A percentile compares a stretch with the other conserved stretches of the same genome.
Evolutionary conservation across 2,797 vertebrate genomes (phyloP).

Genomic region (Siniperca scherzeri): DNA sequence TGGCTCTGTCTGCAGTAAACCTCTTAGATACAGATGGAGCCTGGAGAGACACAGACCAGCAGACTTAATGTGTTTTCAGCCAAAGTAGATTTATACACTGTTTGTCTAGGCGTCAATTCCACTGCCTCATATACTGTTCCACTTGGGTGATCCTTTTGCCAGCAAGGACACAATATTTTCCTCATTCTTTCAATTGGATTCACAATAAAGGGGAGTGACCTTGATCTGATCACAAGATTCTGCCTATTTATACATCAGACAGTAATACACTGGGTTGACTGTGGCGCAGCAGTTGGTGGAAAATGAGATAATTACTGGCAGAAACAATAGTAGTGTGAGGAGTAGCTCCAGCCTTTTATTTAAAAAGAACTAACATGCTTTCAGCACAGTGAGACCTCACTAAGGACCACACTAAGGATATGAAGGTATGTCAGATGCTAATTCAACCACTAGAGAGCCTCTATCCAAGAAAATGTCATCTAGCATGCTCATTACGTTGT

Average conservation of each 20-base stretch:
- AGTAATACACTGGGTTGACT: conserved; percentile 27
- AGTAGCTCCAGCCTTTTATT: conserved; percentile 54
- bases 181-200: conserved; percentile 57
- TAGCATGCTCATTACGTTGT: conserved; percentile 61
- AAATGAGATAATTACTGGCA: conserved; percentile 63
- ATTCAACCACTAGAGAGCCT: conserved; percentile 61
- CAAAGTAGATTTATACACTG: conserved; percentile 64
- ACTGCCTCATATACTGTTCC: conserved; percentile 55
- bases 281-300: conserved; percentile 48
- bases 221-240: conserved; percentile 60
- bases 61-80: conserved; percentile 66
- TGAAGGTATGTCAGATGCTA: conserved; percentile 65
- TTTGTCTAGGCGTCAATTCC: conserved; percentile 59
- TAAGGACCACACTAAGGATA: conserved; percentile 22
- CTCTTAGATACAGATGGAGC: conserved; percentile 48
- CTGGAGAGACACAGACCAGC: conserved; percentile 46
- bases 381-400: conserved; percentile 47
- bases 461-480: conserved; percentile 65
- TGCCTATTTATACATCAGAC: conserved; percentile 60
- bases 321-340: conserved; percentile 47
- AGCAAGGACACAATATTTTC: conserved; percentile 60
- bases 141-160: conserved; percentile 54
- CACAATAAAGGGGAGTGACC: conserved; percentile 54
- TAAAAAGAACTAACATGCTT: conserved; percentile 49
- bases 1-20: conserved; percentile 49